A percentile compares a stretch with the other conserved stretches of the same genome.
These are phyloP conservation scores for Mormyrops attenuatus DNA, from an alignment of 2,797 vertebrate species.

Conservation along the genomic window DNA sequence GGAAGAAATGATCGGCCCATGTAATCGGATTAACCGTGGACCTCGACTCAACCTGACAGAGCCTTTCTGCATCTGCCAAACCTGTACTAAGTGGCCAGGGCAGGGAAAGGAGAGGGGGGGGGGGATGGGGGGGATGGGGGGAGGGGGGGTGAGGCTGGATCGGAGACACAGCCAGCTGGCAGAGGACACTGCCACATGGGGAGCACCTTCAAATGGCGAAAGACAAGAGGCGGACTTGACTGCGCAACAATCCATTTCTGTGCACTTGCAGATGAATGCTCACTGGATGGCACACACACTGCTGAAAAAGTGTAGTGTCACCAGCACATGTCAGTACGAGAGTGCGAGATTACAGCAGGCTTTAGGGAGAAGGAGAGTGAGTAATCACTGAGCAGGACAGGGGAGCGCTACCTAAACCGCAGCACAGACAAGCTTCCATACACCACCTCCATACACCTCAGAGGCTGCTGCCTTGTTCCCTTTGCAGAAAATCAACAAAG, in stretches of 20 bases:
- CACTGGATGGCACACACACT: neutral
- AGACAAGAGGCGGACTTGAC: slow-evolving; percentile 20
- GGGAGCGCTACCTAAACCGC: neutral
- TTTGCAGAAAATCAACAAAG: neutral
- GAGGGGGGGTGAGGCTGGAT: neutral
- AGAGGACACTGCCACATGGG: neutral
- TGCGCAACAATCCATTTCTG: neutral
- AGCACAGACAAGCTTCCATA: neutral
- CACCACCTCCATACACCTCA: neutral
- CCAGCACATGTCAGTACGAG: neutral
- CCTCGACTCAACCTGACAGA: slow-evolving; percentile 1
- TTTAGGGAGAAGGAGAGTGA: neutral
- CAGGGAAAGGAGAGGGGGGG: neutral
- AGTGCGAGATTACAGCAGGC: neutral
- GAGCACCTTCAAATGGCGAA: slow-evolving; percentile 22
- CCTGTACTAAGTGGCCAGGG: neutral
- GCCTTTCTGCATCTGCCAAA: slow-evolving; percentile 4
- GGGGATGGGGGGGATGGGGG: neutral
- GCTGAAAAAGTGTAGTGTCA: neutral
- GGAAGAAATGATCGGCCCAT: neutral
- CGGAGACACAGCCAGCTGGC: slow-evolving; percentile 11
- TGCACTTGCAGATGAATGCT: neutral
- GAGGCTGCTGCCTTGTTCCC: neutral
- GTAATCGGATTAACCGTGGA: neutral
- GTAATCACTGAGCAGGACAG: neutral